These are phyloP conservation scores for Acyrthosiphon pisum DNA, from an alignment of 1,140 invertebrate species.

Conservation along the genomic window DNA sequence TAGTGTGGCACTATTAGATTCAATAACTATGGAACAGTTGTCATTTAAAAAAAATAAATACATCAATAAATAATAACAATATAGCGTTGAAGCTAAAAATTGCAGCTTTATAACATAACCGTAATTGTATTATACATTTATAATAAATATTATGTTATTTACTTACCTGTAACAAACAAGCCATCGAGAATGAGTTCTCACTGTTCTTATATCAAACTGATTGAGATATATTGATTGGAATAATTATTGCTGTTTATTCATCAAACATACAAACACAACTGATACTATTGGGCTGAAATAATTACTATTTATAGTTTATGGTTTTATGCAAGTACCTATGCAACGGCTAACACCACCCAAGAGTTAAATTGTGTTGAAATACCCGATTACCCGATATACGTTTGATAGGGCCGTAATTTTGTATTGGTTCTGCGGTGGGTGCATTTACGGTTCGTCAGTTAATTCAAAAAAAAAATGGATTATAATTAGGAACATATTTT, in stretches of 20 bases:
- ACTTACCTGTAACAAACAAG: conserved; percentile 3
- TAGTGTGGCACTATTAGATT: background rate
- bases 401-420: background rate
- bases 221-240: background rate
- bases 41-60: background rate
- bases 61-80: background rate
- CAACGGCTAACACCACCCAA: conserved; percentile 11
- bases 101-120: background rate
- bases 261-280: background rate
- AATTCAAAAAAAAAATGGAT: background rate
- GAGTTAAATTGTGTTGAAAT: background rate
- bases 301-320: conserved; percentile 13
- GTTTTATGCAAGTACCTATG: background rate
- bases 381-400: background rate
- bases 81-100: background rate
- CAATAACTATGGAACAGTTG: background rate
- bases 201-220: background rate
- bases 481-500: conserved; percentile 18
- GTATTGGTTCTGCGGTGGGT: conserved; percentile 33
- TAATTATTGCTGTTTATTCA: background rate
- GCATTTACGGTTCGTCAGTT: conserved; percentile 27
- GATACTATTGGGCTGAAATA: background rate
- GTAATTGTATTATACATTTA: background rate
- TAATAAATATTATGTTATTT: background rate
- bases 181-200: background rate